Base-by-base conservation (phyloP, 2,797 vertebrate species). In the Peromyscus melanophrys region DNA sequence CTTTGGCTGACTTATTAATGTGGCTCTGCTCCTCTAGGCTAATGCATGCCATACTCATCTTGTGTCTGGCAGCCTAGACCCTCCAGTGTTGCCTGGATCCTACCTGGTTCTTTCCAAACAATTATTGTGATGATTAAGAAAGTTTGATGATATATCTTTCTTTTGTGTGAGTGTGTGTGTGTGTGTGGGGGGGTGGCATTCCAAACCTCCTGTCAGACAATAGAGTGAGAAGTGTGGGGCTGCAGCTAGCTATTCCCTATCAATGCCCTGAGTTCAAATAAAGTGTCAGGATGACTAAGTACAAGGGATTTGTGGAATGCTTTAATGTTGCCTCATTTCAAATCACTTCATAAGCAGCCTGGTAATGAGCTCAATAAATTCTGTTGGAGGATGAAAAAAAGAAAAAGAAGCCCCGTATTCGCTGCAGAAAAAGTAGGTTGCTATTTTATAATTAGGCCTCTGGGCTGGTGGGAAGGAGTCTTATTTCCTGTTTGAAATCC, bases 251-350 rank as follows among this genome's bases (percentile, higher is more conserved):
- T 99, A 99, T 99, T 99, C 99, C 98, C 96, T 98, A 98, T 99
- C 99, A 99, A 99, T 99, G 98, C 98, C 98, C 98, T 1, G 98
- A 99, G 99, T 99, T 99, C 99, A 99, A 99, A 99, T 98, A 98
- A 99, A 99, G 99, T 99, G 99, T 99, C 99, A 99, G 98, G 98
- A 99, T 99, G 99, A 99, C 98, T 99, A 99, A 99, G 98, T 99
- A 99, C 98, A 98, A 98, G 98, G 98, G 99, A 99, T 99, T 99
- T 99, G 99, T 99, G 98, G 98, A 99, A 99, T 98, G 98, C 98
- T 99, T 99, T 99, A 98, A 99, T 99, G 99, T 99, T 99, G 98
- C 98, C 98, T 98, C 99, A 98, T 99, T 99, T 99, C 98, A 99
- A 99, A 99, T 98, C 98, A 99, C 98, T 99, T 99, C 98, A 99